A percentile compares a stretch with the other conserved stretches of the same genome.
Evolutionary conservation across 2,888 invertebrate genomes (phyloP).

Genomic region (Himalopsyche kuldschensis): DNA sequence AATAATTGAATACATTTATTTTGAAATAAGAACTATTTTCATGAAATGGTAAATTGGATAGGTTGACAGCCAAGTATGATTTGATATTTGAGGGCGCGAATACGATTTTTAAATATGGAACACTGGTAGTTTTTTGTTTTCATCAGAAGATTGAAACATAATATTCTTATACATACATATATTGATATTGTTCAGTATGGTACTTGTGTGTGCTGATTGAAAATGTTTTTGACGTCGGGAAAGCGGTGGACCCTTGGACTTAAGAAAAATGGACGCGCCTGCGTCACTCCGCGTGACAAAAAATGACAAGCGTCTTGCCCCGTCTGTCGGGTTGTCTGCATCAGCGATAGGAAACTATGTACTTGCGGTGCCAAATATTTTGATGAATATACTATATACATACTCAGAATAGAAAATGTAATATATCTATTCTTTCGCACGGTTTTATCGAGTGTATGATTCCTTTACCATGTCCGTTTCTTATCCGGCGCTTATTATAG

Average conservation of each 20-base stretch:
- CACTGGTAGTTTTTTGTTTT: background rate
- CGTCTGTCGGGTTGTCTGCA: background rate
- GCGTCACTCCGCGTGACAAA: background rate
- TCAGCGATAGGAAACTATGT: background rate
- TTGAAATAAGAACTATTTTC: too few species aligned
- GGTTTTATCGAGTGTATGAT: background rate
- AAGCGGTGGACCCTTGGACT: background rate
- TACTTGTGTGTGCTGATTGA: background rate
- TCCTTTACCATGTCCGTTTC: too few species aligned
- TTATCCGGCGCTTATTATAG: too few species aligned
- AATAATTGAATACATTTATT: too few species aligned
- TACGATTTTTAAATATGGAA: background rate
- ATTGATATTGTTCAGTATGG: background rate
- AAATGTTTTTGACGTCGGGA: background rate
- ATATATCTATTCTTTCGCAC: background rate
- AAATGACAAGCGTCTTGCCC: background rate
- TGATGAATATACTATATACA: too few species aligned
- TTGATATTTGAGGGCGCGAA: background rate
- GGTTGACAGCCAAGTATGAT: background rate
- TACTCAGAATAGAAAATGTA: background rate
- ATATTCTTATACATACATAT: background rate
- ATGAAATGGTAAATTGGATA: too few species aligned
- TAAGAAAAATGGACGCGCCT: background rate
- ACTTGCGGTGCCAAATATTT: background rate
- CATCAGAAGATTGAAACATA: too few species aligned